Percentiles rank a stretch among this genome's conserved stretches.
Evolutionary conservation across 2,888 invertebrate species (phyloP).

Genomic region (Platycheirus rosarum): DNA sequence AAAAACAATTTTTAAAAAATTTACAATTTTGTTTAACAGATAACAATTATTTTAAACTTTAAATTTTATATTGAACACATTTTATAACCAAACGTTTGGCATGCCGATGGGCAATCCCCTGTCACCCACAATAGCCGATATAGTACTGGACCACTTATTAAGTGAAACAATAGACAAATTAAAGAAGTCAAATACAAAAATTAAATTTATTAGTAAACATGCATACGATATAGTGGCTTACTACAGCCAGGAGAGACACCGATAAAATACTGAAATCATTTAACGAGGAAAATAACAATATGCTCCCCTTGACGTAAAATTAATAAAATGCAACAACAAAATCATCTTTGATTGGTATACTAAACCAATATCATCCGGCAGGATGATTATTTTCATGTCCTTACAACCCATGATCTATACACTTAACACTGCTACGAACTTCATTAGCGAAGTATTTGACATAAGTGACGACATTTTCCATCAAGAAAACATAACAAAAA

Average conservation of each 20-base stretch:
- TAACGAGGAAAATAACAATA: background rate
- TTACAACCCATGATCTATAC: background rate
- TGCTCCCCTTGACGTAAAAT: background rate
- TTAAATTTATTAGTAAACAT: background rate
- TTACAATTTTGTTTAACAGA: background rate
- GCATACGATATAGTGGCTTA: background rate
- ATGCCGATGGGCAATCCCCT: background rate
- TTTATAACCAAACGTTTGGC: background rate
- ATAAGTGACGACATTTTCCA: background rate
- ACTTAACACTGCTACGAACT: background rate
- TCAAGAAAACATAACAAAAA: background rate
- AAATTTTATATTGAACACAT: background rate
- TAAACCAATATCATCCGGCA: background rate
- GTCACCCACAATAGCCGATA: background rate
- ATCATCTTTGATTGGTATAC: background rate
- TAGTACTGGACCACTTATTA: background rate
- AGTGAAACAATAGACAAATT: background rate
- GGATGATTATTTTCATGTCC: background rate
- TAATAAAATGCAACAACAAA: background rate
- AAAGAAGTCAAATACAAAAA: background rate
- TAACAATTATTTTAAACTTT: too few species aligned
- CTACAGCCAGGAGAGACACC: background rate
- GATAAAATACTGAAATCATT: background rate
- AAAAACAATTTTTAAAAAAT: background rate
- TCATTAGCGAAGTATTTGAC: background rate